Percentiles rank a stretch among this genome's conserved stretches.
phyloP scores from a whole-genome alignment of 2,797 vertebrate genomes.

The Falco concolor region DNA sequence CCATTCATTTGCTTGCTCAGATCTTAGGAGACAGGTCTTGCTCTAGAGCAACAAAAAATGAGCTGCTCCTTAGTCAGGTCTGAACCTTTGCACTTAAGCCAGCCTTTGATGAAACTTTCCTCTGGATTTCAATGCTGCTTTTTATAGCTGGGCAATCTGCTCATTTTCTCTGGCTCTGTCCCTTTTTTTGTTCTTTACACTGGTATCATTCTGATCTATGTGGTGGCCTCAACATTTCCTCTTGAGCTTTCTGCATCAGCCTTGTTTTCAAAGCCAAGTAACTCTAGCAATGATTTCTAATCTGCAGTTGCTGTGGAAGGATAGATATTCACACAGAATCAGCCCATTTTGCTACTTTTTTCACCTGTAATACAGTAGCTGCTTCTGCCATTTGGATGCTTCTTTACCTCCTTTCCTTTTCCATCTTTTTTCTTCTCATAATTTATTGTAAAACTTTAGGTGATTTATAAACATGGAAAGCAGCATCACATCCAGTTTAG shows the following conservation, averaged over 20 bases:
- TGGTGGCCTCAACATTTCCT: conserved; percentile 12
- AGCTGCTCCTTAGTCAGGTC: conserved; percentile 9
- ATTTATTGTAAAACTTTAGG: neutral
- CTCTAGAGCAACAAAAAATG: conserved; percentile 3
- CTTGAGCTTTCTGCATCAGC: neutral
- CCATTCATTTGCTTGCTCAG: neutral
- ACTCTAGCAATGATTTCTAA: conserved; percentile 8
- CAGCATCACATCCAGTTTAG: neutral
- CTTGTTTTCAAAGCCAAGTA: conserved; percentile 42
- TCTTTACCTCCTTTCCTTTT: conserved; percentile 3
- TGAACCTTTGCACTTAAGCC: conserved; percentile 21
- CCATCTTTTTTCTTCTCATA: conserved; percentile 9
- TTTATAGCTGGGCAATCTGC: conserved; percentile 3
- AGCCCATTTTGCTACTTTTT: conserved; percentile 19
- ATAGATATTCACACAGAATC: conserved; percentile 17
- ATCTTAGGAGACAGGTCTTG: neutral
- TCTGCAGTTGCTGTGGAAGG: neutral
- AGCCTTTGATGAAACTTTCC: conserved; percentile 20
- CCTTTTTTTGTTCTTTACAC: neutral
- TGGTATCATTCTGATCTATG: neutral
- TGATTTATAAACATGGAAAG: neutral
- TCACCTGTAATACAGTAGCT: neutral
- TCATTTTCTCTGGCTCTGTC: neutral
- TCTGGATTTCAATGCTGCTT: neutral
- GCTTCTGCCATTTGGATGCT: neutral